phyloP scores from a whole-genome alignment of 2,797 vertebrate species.

The Phrynocephalus forsythii region DNA sequence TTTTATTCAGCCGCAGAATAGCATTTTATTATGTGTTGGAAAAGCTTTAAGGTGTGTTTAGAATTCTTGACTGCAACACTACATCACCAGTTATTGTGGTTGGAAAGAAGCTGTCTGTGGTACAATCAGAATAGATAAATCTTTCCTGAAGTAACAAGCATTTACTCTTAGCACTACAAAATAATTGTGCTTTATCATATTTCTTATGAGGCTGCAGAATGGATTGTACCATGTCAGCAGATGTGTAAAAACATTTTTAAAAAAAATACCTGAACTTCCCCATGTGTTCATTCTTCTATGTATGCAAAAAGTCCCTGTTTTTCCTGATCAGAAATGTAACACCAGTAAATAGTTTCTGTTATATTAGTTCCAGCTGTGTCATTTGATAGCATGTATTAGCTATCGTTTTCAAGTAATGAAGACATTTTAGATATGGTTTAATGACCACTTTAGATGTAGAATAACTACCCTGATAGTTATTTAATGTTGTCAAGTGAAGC shows the following conservation, averaged over 20 bases:
- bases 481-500: not conserved
- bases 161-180: not conserved
- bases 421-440: not conserved
- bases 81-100: not conserved
- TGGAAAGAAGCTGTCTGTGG: not conserved
- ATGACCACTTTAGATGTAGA: not conserved
- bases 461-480: not conserved
- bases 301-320: not conserved
- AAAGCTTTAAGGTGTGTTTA: not conserved
- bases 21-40: not conserved
- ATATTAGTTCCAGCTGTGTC: not conserved
- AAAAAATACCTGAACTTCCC: conserved; percentile 2
- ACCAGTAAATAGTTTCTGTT: not conserved
- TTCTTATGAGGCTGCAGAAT: not conserved
- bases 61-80: not conserved
- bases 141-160: not conserved
- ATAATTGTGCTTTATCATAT: not conserved
- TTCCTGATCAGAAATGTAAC: not conserved
- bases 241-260: not conserved
- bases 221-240: not conserved
- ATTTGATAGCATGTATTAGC: not conserved
- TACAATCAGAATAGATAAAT: not conserved
- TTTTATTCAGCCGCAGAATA: not conserved
- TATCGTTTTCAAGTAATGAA: not conserved
- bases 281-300: not conserved